These are phyloP conservation scores for Aphelenchoides bicaudatus DNA, from an alignment of 2,888 invertebrate genomes.

Conservation along the genomic window DNA sequence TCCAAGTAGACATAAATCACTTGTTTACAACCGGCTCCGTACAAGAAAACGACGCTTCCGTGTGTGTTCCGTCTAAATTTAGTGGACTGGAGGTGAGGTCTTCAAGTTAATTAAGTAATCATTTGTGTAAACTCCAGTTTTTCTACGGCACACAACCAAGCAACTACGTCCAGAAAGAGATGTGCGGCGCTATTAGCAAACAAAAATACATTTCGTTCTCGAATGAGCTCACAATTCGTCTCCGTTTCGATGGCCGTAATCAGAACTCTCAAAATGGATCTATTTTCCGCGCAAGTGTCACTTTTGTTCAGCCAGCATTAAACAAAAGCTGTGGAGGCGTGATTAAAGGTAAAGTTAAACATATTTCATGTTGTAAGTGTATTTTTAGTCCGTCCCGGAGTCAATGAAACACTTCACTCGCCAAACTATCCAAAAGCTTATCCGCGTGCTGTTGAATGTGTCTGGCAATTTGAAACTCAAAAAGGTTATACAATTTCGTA, in stretches of 20 bases:
- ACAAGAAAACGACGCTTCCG: too few species aligned
- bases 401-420: conserved; percentile 31
- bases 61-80: too few species aligned
- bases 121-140: too few species aligned
- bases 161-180: neutral
- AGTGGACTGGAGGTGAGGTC: too few species aligned
- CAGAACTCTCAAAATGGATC: conserved; percentile 8
- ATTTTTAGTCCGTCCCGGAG: neutral
- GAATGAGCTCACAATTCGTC: conserved; percentile 38
- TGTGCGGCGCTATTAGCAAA: conserved; percentile 21
- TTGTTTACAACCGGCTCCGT: too few species aligned
- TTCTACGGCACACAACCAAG: too few species aligned
- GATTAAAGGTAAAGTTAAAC: neutral
- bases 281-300: conserved; percentile 17
- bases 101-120: too few species aligned
- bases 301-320: conserved; percentile 2
- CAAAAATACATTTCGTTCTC: conserved; percentile 38
- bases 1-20: conserved; percentile 29
- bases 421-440: conserved; percentile 43
- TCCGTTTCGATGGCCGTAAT: conserved; percentile 28
- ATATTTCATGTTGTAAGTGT: neutral
- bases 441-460: conserved; percentile 39
- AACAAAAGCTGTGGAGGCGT: conserved; percentile 27
- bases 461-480: conserved; percentile 47
- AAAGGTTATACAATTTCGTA: conserved; percentile 39